Percentiles rank a stretch among this genome's conserved stretches.
Conservation (phyloP, 2,797 vertebrate genomes). For the Choloepus didactylus region DNA sequence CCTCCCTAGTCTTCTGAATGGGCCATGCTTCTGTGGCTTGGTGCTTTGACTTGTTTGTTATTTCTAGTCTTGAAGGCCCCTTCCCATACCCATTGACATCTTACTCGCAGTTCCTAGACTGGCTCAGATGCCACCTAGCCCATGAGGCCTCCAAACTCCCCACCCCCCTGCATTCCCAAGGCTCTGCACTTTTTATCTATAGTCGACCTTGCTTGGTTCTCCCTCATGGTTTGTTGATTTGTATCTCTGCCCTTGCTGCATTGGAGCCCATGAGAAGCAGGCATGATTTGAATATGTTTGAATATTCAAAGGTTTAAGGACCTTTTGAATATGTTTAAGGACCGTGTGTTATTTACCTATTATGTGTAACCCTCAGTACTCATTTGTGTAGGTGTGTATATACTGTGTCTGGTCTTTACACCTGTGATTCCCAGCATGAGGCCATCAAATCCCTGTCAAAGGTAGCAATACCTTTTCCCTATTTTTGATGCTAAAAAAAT, state of each 20-base stretch:
- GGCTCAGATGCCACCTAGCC: background rate
- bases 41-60: too few species aligned
- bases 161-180: too few species aligned
- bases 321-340: background rate
- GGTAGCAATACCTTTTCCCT: background rate
- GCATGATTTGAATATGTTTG: too few species aligned
- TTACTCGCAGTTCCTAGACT: rapidly evolving
- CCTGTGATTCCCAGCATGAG: background rate
- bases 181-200: background rate
- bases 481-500: too few species aligned
- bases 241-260: background rate
- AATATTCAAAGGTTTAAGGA: too few species aligned
- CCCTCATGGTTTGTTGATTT: background rate
- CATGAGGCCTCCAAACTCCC: too few species aligned
- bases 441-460: background rate
- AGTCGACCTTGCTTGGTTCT: background rate
- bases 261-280: background rate
- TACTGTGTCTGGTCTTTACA: background rate
- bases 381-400: background rate
- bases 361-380: background rate
- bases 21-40: too few species aligned
- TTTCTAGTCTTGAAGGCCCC: too few species aligned
- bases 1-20: too few species aligned
- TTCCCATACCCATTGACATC: background rate
- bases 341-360: background rate